Conservation (phyloP, 2,113 vertebrate genomes). For the Passer montanus region DNA sequence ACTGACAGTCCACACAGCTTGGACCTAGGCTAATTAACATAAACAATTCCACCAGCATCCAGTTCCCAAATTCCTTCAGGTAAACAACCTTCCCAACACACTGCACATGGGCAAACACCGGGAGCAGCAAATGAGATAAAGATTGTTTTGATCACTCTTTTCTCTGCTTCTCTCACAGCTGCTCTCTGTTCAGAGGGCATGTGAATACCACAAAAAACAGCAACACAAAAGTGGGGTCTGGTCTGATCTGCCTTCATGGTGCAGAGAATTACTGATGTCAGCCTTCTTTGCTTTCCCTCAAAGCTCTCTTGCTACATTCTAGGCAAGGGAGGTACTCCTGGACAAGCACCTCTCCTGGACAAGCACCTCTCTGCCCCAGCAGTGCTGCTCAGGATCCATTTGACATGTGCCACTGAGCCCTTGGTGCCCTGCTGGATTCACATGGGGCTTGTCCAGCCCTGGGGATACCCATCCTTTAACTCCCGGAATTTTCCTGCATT, state of each 20-base stretch:
- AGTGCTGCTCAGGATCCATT: not conserved
- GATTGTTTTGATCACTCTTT: not conserved
- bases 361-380: not conserved
- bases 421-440: not conserved
- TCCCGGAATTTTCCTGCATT: not conserved
- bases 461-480: not conserved
- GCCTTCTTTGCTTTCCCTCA: not conserved
- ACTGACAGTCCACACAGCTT: not conserved
- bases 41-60: not conserved
- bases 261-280: no score
- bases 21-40: not conserved
- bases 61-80: not conserved
- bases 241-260: not conserved
- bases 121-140: not conserved
- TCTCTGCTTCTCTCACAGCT: not conserved
- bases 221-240: not conserved
- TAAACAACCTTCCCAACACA: no score
- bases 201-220: no score
- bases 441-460: not conserved
- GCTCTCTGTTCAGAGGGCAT: no score
- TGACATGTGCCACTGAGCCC: rapidly evolving
- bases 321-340: not conserved
- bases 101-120: not conserved
- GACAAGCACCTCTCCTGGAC: not conserved
- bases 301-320: not conserved